These are phyloP conservation scores for Addax nasomaculatus DNA, from an alignment of 2,113 vertebrate genomes.

Conservation along the genomic window DNA sequence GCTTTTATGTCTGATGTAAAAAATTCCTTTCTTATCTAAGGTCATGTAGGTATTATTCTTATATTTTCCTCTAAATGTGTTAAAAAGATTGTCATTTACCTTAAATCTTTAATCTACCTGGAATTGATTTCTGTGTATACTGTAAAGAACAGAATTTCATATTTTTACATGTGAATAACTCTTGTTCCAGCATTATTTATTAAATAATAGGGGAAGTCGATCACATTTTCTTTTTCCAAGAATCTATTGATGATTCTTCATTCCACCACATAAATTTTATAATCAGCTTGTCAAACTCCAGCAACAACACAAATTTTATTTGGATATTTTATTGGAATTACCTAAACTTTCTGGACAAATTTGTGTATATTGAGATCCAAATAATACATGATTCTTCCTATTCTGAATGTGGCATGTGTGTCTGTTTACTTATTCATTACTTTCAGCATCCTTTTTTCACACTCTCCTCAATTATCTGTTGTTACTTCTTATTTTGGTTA, in stretches of 20 bases:
- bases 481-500: neutral
- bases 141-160: neutral
- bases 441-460: neutral
- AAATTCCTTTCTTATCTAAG: neutral
- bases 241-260: neutral
- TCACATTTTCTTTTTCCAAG: neutral
- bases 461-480: neutral
- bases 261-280: neutral
- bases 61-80: neutral
- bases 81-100: neutral
- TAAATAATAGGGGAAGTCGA: neutral
- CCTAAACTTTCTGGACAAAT: neutral
- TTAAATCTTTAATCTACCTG: neutral
- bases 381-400: neutral
- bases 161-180: neutral
- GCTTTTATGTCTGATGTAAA: neutral
- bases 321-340: neutral
- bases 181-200: neutral
- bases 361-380: neutral
- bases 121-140: neutral
- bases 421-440: neutral
- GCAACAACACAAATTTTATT: neutral
- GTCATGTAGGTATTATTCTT: neutral
- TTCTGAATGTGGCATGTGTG: neutral
- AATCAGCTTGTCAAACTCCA: neutral